Conservation (phyloP, 2,113 vertebrate species). For the Butastur rufipennis region DNA sequence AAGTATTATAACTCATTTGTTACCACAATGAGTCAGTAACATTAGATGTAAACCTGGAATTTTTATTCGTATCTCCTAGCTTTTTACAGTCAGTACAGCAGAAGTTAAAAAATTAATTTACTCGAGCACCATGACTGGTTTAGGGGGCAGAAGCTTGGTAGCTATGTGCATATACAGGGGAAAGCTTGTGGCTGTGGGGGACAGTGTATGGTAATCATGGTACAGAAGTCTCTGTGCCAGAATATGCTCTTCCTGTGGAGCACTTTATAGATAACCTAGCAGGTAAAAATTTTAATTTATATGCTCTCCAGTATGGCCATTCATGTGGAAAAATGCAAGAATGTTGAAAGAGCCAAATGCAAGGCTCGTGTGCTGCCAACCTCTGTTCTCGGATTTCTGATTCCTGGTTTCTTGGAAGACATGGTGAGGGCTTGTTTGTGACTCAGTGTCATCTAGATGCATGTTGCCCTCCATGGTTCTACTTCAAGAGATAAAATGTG, state of each 20-base stretch:
- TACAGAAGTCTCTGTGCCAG: not conserved
- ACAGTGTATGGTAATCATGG: not conserved
- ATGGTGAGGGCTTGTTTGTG: not conserved
- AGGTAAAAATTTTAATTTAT: not conserved
- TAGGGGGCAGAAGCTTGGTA: not conserved
- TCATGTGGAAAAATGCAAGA: not conserved
- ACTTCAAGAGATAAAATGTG: not conserved
- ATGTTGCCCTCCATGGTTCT: not conserved
- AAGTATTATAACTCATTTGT: not conserved
- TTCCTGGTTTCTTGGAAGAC: not conserved
- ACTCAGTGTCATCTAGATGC: not conserved
- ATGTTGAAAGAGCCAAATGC: not conserved
- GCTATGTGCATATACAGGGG: not conserved
- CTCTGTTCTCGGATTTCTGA: not conserved
- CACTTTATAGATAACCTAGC: not conserved
- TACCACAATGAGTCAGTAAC: not conserved
- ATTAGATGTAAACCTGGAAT: not conserved
- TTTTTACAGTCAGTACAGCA: not conserved
- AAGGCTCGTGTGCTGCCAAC: not conserved
- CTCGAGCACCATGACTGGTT: not conserved
- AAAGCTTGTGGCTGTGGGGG: not conserved
- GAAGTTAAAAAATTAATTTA: not conserved
- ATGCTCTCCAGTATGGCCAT: not conserved
- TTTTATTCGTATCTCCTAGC: not conserved
- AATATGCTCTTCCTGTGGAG: not conserved